phyloP scores from a whole-genome alignment of 2,113 vertebrate species.

The Hippocampus barbouri region DNA sequence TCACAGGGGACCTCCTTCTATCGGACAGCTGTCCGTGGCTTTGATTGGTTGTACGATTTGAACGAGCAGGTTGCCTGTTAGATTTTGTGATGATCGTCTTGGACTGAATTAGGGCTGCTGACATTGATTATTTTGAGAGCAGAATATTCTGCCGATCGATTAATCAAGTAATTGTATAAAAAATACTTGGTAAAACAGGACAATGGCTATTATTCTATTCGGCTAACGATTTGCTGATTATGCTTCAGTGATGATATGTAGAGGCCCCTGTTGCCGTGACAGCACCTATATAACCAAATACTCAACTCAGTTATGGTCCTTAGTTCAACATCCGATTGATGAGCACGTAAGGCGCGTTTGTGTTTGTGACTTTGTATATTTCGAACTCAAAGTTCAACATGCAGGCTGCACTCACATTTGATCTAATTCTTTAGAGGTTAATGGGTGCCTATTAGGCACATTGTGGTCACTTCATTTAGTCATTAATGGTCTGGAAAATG shows the following conservation, averaged over 20 bases:
- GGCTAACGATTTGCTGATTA: not conserved
- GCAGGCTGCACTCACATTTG: not conserved
- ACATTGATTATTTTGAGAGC: too few species aligned
- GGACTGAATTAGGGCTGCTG: not conserved
- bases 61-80: not conserved
- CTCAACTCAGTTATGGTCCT: not conserved
- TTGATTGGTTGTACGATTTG: not conserved
- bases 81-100: not conserved
- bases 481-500: slow-evolving; percentile 65
- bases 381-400: not conserved
- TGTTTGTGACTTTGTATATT: not conserved
- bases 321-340: not conserved
- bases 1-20: not conserved
- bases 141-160: too few species aligned
- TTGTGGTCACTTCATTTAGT: slow-evolving; percentile 55
- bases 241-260: not conserved
- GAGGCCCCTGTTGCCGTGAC: not conserved
- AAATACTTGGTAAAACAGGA: too few species aligned
- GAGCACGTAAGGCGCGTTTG: not conserved
- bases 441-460: slow-evolving; percentile 44
- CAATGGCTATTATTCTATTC: too few species aligned
- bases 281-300: not conserved
- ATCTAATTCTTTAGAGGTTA: slow-evolving; percentile 29
- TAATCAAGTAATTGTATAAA: too few species aligned
- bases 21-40: not conserved